A percentile compares a stretch with the other conserved stretches of the same genome.
These are phyloP conservation scores for Caenorhabditis sp. DNA, from an alignment of 2,888 invertebrate species.

Conservation along the genomic window DNA sequence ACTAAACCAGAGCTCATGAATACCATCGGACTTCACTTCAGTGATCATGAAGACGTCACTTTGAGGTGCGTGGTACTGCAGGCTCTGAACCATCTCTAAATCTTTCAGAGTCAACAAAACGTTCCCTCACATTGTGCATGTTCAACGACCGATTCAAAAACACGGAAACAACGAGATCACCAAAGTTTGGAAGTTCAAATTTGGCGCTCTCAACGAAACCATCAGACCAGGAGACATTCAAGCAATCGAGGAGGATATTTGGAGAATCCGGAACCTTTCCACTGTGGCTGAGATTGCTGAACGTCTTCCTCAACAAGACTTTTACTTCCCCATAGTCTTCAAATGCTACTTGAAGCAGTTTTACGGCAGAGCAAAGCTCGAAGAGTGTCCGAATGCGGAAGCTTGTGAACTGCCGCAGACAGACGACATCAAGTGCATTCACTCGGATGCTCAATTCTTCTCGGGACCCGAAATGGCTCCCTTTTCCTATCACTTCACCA, in stretches of 20 bases:
- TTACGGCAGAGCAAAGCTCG: conserved; percentile 10
- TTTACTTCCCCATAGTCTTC: conserved; percentile 36
- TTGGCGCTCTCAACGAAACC: conserved; percentile 43
- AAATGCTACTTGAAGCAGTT: conserved; percentile 28
- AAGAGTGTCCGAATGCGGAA: conserved; percentile 50
- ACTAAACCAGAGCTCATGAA: conserved; percentile 29
- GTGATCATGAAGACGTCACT: not conserved
- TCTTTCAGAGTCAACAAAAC: conserved; percentile 2
- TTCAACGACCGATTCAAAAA: conserved; percentile 48
- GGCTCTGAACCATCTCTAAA: no score
- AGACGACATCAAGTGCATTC: conserved; percentile 42
- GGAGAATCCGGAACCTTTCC: conserved; percentile 19
- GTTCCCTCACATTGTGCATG: conserved; percentile 13
- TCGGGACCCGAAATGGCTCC: conserved; percentile 54
- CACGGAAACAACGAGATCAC: conserved; percentile 27
- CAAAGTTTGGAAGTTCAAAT: conserved; percentile 42
- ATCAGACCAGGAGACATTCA: conserved; percentile 27
- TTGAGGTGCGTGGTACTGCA: not conserved
- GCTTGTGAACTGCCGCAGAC: conserved; percentile 45
- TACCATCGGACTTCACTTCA: conserved; percentile 39
- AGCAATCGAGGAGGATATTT: conserved; percentile 42
- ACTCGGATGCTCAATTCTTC: conserved; percentile 45
- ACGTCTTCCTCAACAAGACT: conserved; percentile 12
- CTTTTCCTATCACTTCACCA: conserved; percentile 42
- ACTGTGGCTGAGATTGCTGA: not conserved